Conservation (phyloP, 2,113 vertebrate genomes). For the Charina bottae region DNA sequence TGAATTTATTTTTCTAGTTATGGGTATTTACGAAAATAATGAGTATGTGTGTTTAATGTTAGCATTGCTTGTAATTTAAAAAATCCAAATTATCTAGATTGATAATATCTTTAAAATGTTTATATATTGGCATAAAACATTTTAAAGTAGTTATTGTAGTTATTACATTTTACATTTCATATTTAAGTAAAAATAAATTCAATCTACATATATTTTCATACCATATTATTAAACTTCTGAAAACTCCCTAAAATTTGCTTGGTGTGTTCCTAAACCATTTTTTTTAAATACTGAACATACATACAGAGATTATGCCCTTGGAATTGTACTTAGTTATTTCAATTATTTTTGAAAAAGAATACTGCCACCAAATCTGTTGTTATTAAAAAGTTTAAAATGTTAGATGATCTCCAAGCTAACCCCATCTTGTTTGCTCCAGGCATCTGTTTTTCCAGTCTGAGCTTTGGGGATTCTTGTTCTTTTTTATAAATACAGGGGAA, state of each 20-base stretch:
- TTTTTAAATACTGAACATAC: constrained; percentile 40
- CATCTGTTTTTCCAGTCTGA: constrained; percentile 37
- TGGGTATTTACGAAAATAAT: not conserved
- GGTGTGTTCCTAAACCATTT: constrained; percentile 30
- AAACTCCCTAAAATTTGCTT: not conserved
- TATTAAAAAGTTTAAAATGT: constrained; percentile 29
- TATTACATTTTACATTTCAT: not conserved
- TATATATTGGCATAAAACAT: not conserved
- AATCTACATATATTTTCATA: constrained; percentile 47
- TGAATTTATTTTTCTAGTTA: not conserved
- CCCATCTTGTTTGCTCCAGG: not conserved
- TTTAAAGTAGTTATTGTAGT: not conserved
- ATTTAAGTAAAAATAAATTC: constrained; percentile 11
- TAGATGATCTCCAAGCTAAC: constrained; percentile 40
- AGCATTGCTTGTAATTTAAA: not conserved
- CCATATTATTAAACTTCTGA: not conserved
- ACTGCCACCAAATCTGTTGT: constrained; percentile 25
- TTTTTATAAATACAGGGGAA: not conserved
- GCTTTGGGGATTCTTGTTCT: not conserved
- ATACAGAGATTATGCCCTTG: constrained; percentile 27
- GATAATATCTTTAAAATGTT: not conserved
- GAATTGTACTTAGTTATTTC: constrained; percentile 27
- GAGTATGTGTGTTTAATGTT: not conserved
- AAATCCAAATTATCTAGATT: not conserved
- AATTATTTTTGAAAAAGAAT: constrained; percentile 35